A percentile compares a stretch with the other conserved stretches of the same genome.
Evolutionary conservation across 2,113 vertebrate genomes (phyloP).

Genomic region (Arvicanthis niloticus): DNA sequence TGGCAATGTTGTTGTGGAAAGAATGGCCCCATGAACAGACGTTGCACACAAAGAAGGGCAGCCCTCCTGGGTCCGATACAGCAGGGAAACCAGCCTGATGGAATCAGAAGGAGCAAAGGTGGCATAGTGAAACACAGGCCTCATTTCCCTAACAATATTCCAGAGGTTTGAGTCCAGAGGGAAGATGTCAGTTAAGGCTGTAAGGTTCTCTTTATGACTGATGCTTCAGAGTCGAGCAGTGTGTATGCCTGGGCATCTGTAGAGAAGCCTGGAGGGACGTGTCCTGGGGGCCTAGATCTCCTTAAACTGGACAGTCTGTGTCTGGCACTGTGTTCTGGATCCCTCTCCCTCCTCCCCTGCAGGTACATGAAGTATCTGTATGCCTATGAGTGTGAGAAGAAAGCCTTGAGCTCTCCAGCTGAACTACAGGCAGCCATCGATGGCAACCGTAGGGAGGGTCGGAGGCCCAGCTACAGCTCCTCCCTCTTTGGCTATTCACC

Average conservation of each 20-base stretch:
- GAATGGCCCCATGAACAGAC: background rate
- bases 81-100: background rate
- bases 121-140: background rate
- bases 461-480: constrained; percentile 96
- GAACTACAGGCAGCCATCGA: constrained; percentile 98
- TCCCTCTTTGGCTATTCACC: constrained; percentile 93
- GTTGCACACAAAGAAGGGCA: background rate
- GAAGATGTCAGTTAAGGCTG: background rate
- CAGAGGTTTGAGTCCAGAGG: background rate
- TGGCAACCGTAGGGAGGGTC: constrained; percentile 96
- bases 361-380: constrained; percentile 99
- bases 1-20: background rate
- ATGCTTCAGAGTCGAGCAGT: background rate
- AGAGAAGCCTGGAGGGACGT: background rate
- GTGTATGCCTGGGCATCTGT: background rate
- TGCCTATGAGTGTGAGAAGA: constrained; percentile 98
- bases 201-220: background rate
- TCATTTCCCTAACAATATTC: background rate
- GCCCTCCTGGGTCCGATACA: background rate
- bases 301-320: background rate
- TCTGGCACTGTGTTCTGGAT: background rate
- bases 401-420: constrained; percentile 95
- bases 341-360: background rate
- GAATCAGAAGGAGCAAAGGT: background rate
- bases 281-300: fast-evolving